These are phyloP conservation scores for Tenthredo livida DNA, from an alignment of 2,888 invertebrate genomes.

Conservation along the genomic window DNA sequence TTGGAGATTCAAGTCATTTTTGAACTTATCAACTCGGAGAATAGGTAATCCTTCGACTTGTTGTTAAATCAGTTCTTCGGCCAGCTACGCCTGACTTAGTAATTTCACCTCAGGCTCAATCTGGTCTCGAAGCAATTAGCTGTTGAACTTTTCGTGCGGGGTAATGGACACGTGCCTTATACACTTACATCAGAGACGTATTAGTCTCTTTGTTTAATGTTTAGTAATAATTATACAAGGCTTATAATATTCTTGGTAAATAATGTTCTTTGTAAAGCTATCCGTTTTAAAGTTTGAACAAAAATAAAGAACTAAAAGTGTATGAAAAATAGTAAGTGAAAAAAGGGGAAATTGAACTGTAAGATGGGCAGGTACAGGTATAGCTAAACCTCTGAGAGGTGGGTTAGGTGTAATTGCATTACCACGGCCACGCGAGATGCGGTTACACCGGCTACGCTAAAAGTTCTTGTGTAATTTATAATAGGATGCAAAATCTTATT, in stretches of 20 bases:
- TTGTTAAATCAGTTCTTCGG: neutral
- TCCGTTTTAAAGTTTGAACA: neutral
- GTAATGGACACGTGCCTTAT: neutral
- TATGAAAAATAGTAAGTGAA: neutral
- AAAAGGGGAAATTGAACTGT: neutral
- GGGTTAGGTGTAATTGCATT: conserved; percentile 31
- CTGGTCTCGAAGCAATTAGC: conserved; percentile 4
- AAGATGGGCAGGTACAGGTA: neutral
- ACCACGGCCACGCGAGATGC: neutral
- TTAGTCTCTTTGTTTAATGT: neutral
- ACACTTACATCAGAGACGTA: too few species aligned
- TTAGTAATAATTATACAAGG: neutral
- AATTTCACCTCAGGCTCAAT: neutral
- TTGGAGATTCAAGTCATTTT: neutral
- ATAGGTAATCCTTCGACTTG: neutral
- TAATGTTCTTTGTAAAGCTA: neutral
- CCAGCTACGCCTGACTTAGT: neutral
- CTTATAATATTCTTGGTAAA: neutral
- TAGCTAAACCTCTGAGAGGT: neutral
- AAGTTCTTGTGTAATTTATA: conserved; percentile 44
- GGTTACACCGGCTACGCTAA: neutral
- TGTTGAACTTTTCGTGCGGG: neutral
- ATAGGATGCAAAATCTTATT: conserved; percentile 52
- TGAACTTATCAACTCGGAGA: neutral
- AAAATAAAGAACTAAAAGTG: neutral